phyloP scores from a whole-genome alignment of 2,113 vertebrate genomes.

The Atractosteus spatula region DNA sequence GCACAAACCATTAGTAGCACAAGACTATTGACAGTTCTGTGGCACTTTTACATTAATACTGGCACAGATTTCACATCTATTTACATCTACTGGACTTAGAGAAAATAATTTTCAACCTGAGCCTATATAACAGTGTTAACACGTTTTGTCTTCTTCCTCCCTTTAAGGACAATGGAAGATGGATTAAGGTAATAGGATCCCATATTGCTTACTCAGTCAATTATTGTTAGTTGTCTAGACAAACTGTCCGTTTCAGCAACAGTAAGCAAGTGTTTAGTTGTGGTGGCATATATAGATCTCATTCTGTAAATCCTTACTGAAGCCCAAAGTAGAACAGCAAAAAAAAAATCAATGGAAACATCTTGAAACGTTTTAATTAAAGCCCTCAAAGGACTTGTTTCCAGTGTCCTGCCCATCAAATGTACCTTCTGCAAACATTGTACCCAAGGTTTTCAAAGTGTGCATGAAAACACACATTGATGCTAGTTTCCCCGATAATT shows the following conservation, averaged over 20 bases:
- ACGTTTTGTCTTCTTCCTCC: neutral
- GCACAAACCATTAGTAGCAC: no score
- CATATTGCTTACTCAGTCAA: conserved; percentile 7
- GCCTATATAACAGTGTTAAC: no score
- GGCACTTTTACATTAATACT: no score
- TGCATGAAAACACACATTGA: neutral
- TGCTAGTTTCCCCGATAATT: neutral
- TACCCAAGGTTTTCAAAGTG: neutral
- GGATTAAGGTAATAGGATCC: conserved; percentile 8
- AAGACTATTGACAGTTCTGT: no score
- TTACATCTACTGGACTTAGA: no score
- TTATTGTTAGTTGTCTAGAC: conserved; percentile 14
- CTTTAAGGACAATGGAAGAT: neutral
- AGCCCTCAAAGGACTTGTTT: neutral
- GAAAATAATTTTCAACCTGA: no score
- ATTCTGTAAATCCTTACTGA: conserved; percentile 2
- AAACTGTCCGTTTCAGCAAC: conserved; percentile 8
- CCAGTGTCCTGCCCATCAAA: neutral
- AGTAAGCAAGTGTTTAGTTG: conserved; percentile 9
- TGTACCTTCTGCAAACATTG: neutral
- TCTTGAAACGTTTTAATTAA: conserved; percentile 15
- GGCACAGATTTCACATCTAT: no score
- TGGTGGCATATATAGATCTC: conserved; percentile 6
- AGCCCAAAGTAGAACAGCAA: neutral
- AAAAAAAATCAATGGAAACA: conserved; percentile 6